Conservation (phyloP, 2,888 invertebrate genomes). For the Halocaridina rubra region DNA sequence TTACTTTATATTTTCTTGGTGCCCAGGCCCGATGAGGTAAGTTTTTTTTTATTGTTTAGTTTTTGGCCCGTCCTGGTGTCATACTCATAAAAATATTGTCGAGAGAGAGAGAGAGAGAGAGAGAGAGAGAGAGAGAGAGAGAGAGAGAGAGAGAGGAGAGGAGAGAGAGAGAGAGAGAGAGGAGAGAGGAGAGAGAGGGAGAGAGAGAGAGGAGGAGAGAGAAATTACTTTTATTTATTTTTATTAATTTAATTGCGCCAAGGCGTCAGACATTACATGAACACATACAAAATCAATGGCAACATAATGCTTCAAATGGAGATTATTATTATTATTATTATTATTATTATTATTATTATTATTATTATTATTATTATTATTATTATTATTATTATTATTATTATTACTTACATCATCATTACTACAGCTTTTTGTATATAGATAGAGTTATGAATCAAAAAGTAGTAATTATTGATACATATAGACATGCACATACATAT, state of each 20-base stretch:
- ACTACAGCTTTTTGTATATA: too few relatives aligned
- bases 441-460: background rate
- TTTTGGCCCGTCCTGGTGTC: background rate
- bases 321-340: background rate
- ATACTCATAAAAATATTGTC: background rate
- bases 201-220: background rate
- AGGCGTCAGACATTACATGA: too few relatives aligned
- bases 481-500: background rate
- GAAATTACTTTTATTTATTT: too few relatives aligned
- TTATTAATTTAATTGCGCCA: too few relatives aligned
- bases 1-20: too few relatives aligned
- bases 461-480: background rate
- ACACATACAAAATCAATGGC: too few relatives aligned
- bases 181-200: background rate
- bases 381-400: background rate
- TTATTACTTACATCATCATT: too few relatives aligned
- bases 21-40: too few relatives aligned
- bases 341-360: background rate
- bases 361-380: background rate
- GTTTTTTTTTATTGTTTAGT: background rate
- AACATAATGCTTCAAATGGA: too few relatives aligned
- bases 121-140: background rate
- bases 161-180: background rate
- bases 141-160: background rate
- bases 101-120: background rate